Percentiles rank a stretch among this genome's conserved stretches.
phyloP scores from a whole-genome alignment of 2,797 vertebrate species.

The Gobionotothen gibberifrons region DNA sequence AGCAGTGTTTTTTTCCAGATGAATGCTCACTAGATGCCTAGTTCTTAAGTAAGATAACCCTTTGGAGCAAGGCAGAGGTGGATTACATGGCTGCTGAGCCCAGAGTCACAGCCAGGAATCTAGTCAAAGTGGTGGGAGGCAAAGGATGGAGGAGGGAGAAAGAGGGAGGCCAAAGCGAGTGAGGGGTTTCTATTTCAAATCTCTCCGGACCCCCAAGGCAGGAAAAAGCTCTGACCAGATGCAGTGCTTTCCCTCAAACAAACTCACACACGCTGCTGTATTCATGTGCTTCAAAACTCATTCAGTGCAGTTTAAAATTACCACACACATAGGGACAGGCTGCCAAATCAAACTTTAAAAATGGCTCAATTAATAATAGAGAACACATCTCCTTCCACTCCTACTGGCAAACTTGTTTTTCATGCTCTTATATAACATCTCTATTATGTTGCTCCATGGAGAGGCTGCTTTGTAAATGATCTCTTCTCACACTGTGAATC shows the following conservation, averaged over 20 bases:
- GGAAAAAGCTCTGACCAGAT: slow-evolving; percentile 49
- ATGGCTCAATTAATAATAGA: slow-evolving; percentile 44
- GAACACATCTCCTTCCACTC: slow-evolving; percentile 34
- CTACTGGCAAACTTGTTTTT: slow-evolving; percentile 55
- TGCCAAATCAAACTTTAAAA: slow-evolving; percentile 33
- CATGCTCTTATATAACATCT: slow-evolving; percentile 67
- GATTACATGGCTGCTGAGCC: slow-evolving; percentile 79
- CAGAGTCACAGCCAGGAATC: slow-evolving; percentile 74
- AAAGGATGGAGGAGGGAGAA: slow-evolving; percentile 51
- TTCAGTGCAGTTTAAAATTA: slow-evolving; percentile 28
- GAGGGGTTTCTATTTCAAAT: slow-evolving; percentile 79
- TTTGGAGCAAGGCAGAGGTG: slow-evolving; percentile 79
- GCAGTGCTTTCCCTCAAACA: slow-evolving; percentile 29
- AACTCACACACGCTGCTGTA: slow-evolving; percentile 29
- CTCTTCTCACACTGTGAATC: slow-evolving; percentile 37
- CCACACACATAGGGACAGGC: slow-evolving; percentile 23
- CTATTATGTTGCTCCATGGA: slow-evolving; percentile 57
- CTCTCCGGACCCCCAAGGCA: slow-evolving; percentile 64
- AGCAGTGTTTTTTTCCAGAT: slow-evolving; percentile 77
- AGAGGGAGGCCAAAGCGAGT: slow-evolving; percentile 37
- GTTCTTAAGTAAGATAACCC: slow-evolving; percentile 79
- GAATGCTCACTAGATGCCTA: slow-evolving; percentile 76
- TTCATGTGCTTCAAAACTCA: slow-evolving; percentile 36
- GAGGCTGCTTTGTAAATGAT: slow-evolving; percentile 55
- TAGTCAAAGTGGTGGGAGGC: slow-evolving; percentile 71